Conservation (phyloP, 2,888 invertebrate genomes). For the Amiota mariae region DNA sequence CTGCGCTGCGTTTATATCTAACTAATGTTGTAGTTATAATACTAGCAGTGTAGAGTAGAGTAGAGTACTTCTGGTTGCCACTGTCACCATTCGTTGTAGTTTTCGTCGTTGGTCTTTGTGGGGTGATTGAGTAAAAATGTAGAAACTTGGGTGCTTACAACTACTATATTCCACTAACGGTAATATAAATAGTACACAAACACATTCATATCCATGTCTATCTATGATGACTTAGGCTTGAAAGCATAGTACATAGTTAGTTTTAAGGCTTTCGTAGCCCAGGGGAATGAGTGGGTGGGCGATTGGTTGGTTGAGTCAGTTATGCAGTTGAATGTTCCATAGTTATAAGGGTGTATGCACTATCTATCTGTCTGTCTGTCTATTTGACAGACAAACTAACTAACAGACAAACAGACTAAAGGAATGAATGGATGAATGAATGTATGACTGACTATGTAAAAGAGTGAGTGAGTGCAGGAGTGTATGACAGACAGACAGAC, state of each 20-base stretch:
- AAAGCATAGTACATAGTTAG: neutral
- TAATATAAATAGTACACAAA: slow-evolving; percentile 59
- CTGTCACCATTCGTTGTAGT: neutral
- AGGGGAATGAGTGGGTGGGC: no score
- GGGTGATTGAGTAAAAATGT: no score
- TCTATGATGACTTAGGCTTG: neutral
- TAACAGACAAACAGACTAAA: neutral
- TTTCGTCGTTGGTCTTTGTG: neutral
- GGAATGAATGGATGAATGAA: no score
- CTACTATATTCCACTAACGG: slow-evolving; percentile 61
- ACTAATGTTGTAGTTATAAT: slow-evolving; percentile 44
- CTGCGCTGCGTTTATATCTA: slow-evolving; percentile 48
- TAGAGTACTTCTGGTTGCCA: slow-evolving; percentile 16
- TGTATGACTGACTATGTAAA: no score
- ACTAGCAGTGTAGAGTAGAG: slow-evolving; percentile 29
- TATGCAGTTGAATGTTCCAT: slow-evolving; percentile 7
- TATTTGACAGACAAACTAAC: slow-evolving; percentile 10
- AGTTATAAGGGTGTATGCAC: neutral
- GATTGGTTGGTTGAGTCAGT: neutral
- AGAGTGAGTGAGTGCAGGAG: neutral
- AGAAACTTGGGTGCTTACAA: no score
- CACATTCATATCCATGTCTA: slow-evolving; percentile 1
- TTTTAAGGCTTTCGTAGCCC: no score
- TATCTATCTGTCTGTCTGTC: slow-evolving; percentile 1
- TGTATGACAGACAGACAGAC: slow-evolving; percentile 6